These are phyloP conservation scores for Coturnix japonica DNA, from an alignment of 2,113 vertebrate species.

Conservation along the genomic window DNA sequence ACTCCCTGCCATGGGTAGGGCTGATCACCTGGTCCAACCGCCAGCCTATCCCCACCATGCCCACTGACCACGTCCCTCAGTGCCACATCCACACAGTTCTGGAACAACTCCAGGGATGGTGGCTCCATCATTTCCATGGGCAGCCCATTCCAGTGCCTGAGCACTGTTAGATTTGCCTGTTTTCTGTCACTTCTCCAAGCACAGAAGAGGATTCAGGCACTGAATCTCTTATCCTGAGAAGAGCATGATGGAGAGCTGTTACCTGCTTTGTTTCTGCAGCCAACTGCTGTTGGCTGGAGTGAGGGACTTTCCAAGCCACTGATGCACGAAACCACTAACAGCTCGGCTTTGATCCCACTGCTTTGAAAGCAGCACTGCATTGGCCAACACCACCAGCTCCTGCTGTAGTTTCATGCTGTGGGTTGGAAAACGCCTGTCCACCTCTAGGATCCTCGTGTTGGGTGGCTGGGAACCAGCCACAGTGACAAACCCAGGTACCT, in stretches of 20 bases:
- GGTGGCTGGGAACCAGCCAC: neutral
- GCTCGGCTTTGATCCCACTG: neutral
- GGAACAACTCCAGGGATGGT: neutral
- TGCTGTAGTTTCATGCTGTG: fast-evolving
- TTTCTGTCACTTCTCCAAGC: neutral
- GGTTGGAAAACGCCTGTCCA: neutral
- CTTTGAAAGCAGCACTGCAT: constrained; percentile 19
- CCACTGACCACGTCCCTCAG: neutral
- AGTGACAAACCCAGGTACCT: neutral
- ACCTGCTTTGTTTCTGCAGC: neutral
- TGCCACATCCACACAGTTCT: neutral
- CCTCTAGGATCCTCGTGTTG: neutral
- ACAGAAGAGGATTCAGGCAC: neutral
- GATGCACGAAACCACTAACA: constrained; percentile 29
- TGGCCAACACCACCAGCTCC: neutral
- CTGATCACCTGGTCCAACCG: neutral
- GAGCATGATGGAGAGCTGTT: fast-evolving
- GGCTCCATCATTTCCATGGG: neutral
- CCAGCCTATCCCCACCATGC: neutral
- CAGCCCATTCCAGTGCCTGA: neutral
- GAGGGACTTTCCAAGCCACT: neutral
- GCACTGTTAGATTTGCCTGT: neutral
- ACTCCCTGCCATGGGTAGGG: too few species aligned
- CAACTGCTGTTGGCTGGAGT: neutral
- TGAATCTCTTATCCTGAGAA: neutral